Conservation (phyloP, 2,888 invertebrate genomes). For the Tipula lateralis region DNA sequence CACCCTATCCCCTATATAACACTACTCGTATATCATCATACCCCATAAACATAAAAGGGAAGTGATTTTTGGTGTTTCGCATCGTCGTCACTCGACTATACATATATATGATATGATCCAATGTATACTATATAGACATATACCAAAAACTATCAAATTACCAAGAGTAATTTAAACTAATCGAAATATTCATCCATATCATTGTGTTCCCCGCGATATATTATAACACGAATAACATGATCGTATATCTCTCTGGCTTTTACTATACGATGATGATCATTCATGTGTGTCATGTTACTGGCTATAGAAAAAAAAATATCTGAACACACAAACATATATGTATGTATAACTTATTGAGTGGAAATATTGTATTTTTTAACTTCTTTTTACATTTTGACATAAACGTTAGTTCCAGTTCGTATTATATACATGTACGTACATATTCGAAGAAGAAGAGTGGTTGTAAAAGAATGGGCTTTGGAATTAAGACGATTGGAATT, state of each 20-base stretch:
- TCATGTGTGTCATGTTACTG: conserved; percentile 11
- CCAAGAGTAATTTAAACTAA: conserved; percentile 15
- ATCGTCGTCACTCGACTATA: not conserved
- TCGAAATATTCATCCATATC: conserved; percentile 24
- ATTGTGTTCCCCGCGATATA: conserved; percentile 6
- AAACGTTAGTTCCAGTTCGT: conserved; percentile 14
- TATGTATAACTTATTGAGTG: not conserved
- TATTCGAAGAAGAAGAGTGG: not conserved
- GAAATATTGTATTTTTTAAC: not conserved
- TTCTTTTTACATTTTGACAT: conserved; percentile 24
- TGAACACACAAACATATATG: not conserved
- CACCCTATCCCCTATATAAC: not conserved
- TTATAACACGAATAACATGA: conserved; percentile 19
- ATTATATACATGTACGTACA: not conserved
- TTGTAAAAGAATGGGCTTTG: not conserved
- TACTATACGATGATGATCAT: conserved; percentile 12
- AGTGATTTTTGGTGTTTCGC: conserved; percentile 19
- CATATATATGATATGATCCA: not conserved
- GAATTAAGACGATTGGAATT: conserved; percentile 15
- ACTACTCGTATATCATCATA: not conserved
- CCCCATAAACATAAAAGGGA: not conserved
- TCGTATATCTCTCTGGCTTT: not conserved
- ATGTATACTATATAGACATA: not conserved
- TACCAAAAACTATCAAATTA: not conserved
- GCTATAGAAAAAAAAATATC: not conserved